Evolutionary conservation across 2,113 vertebrate species (phyloP), one percentile per base, ranked within the genome.

Genomic region (Bungarus multicinctus): DNA sequence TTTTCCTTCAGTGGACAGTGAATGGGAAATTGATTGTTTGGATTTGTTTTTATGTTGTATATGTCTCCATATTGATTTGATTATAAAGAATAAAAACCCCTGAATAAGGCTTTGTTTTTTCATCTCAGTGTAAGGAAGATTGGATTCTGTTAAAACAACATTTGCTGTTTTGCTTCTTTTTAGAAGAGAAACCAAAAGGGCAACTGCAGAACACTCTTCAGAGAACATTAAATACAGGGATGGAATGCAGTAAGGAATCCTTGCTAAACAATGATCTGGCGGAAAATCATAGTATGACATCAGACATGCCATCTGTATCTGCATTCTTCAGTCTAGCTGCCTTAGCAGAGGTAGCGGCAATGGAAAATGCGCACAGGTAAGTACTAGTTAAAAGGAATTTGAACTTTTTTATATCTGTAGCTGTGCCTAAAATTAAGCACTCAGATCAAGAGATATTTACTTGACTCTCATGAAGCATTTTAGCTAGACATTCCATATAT

Each of bases 331-430:
- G 99, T 96, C 97, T 99, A 88, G 98, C 99, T n/a, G 99, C 99
- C 23, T 98, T 99, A n/a, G 99, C 99, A 10, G 99, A 99, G 95
- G 99, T 99, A 30, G 99, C 99, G n/a, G 99, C 99, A 97, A 99
- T 99, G 99, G 99, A 99, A 96, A 99, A 99, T 0, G 98, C 98
- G 96, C 99, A 99, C 98, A 99, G 99, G 99, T 99, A 55, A 92
- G 96, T 52, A 39, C 47, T 86, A 5, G 30, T 53, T 45, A 30
- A 94, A 87, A 27, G 54, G 34, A 88, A 45, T 25, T 91, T 11
- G 18, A 20, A 50, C 34, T 81, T 69, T 88, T 4, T 34, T 93
- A 86, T 25, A 58, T 92, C 7, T 43, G 91, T 92, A 6, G 60
- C 89, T 94, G 43, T 43, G 22, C 18, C 45, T 81, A 25, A 94